These are phyloP conservation scores for Thymelicus sylvestris DNA, from an alignment of 2,888 invertebrate genomes.

Conservation along the genomic window DNA sequence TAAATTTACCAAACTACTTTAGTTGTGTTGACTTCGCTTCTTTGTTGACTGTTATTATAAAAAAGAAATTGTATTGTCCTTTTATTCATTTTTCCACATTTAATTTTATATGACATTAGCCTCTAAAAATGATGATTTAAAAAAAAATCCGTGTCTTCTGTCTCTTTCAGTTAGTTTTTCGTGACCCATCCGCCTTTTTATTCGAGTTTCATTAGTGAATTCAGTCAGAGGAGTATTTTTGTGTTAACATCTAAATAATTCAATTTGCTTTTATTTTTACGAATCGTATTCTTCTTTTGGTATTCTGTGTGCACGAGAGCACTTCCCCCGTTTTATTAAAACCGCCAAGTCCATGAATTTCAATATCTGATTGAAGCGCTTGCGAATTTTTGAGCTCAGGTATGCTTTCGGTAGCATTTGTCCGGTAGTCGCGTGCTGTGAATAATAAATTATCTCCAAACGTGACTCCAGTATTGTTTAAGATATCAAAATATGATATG, in stretches of 20 bases:
- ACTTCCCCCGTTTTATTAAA: constrained; percentile 4
- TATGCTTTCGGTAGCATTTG: constrained; percentile 20
- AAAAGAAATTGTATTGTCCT: too few relatives aligned
- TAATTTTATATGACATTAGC: too few relatives aligned
- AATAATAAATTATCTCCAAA: constrained; percentile 17
- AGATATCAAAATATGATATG: too few relatives aligned
- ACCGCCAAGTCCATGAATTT: constrained; percentile 13
- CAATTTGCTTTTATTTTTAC: neutral
- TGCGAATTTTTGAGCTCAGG: constrained; percentile 11
- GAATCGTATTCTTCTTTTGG: neutral
- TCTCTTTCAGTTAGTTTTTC: too few relatives aligned
- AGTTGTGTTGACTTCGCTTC: neutral
- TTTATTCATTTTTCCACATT: too few relatives aligned
- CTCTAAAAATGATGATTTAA: too few relatives aligned
- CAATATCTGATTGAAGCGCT: constrained; percentile 19
- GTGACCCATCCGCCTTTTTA: too few relatives aligned
- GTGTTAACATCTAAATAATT: too few relatives aligned
- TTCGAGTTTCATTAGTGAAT: too few relatives aligned
- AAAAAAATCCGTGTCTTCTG: too few relatives aligned
- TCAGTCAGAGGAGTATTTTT: too few relatives aligned
- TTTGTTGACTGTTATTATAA: too few relatives aligned
- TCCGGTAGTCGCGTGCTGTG: constrained; percentile 2
- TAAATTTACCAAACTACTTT: neutral
- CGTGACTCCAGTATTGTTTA: constrained; percentile 6
- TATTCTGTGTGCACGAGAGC: neutral